Conservation (phyloP, 2,113 vertebrate genomes). For the Mesocricetus auratus region DNA sequence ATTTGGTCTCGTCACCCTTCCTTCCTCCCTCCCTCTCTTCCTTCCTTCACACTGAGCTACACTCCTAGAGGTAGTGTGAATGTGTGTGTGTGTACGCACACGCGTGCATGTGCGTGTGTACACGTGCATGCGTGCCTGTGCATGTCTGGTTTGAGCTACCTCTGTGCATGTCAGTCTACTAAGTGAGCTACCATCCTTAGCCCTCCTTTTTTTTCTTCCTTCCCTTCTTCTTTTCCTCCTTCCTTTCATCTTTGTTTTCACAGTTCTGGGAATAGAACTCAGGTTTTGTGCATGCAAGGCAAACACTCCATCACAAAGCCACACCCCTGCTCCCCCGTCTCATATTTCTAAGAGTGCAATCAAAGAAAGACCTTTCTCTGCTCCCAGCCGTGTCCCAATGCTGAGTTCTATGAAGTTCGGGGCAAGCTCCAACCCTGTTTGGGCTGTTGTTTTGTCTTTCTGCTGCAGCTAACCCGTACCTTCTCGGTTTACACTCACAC, state of each 20-base stretch:
- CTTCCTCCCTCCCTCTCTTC: not conserved
- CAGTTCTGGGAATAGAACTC: not conserved
- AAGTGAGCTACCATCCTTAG: not conserved
- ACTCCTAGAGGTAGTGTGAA: not conserved
- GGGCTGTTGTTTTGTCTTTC: not conserved
- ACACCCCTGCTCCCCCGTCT: not conserved
- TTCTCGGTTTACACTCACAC: not conserved
- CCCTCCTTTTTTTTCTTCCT: too few relatives aligned
- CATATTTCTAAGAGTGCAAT: not conserved
- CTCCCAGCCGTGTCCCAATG: not conserved
- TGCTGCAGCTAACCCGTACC: not conserved
- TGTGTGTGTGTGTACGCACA: not conserved
- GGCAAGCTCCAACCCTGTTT: not conserved
- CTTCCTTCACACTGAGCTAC: not conserved
- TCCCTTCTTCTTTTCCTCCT: not conserved
- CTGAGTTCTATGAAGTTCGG: not conserved
- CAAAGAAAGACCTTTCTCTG: not conserved
- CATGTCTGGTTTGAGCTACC: not conserved
- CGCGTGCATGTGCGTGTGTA: not conserved
- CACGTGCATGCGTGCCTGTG: accelerated
- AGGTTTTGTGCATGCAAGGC: not conserved
- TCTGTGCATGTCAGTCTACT: not conserved
- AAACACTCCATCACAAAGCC: not conserved
- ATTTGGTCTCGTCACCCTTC: not conserved
- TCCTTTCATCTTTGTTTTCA: not conserved